Evolutionary conservation across 2,113 vertebrate species (phyloP).

Genomic region (Austrofundulus limnaeus): DNA sequence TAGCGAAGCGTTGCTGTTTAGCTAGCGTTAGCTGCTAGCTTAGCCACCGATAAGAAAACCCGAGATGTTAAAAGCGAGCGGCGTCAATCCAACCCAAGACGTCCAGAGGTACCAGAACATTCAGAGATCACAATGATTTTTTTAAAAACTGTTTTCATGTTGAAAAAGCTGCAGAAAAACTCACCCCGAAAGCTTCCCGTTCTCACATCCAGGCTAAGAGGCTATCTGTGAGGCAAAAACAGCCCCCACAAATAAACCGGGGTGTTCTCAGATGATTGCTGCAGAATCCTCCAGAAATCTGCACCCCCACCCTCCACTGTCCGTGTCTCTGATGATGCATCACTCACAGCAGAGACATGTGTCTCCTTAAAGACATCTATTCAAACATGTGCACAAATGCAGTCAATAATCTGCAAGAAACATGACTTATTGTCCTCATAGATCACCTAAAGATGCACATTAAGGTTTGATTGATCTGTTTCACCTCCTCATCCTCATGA

Average conservation of each 20-base stretch:
- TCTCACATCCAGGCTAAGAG: conserved; percentile 47
- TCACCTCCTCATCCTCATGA: too few species aligned
- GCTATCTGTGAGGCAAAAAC: conserved; percentile 42
- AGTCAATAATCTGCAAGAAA: too few species aligned
- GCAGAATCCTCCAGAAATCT: conserved; percentile 73
- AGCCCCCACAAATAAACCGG: conserved; percentile 61
- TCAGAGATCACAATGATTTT: too few species aligned
- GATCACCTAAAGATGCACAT: too few species aligned
- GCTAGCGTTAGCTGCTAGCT: conserved; percentile 19
- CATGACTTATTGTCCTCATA: too few species aligned
- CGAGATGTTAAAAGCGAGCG: conserved; percentile 45
- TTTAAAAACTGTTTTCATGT: conserved; percentile 2
- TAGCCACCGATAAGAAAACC: conserved; percentile 34
- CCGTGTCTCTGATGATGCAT: too few species aligned
- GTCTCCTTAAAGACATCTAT: too few species aligned
- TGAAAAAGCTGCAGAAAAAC: conserved; percentile 38
- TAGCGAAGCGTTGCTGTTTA: not conserved
- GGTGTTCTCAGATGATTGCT: conserved; percentile 67
- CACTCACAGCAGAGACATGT: too few species aligned
- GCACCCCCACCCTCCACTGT: conserved; percentile 65
- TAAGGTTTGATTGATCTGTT: too few species aligned
- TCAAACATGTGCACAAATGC: too few species aligned
- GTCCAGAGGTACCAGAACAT: not conserved
- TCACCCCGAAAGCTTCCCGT: conserved; percentile 65
- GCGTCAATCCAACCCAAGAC: conserved; percentile 20